phyloP scores from a whole-genome alignment of 1,140 invertebrate genomes.

The Octopus bimaculoides region DNA sequence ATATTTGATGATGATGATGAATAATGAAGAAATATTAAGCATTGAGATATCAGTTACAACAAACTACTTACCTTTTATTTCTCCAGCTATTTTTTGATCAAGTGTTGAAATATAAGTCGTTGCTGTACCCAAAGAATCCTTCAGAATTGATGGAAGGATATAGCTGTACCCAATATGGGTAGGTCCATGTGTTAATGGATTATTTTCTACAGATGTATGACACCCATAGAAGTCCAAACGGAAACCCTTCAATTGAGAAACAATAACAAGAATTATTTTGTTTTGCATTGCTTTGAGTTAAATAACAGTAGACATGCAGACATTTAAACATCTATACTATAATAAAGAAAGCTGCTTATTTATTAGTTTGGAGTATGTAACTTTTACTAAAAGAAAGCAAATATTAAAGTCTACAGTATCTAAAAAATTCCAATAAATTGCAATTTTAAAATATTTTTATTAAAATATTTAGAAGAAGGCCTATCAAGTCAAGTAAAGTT shows the following conservation, averaged over 20 bases:
- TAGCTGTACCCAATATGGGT: neutral
- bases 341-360: neutral
- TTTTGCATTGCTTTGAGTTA: neutral
- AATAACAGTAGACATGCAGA: neutral
- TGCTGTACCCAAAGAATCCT: neutral
- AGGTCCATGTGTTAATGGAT: neutral
- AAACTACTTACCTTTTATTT: neutral
- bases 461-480: too few species aligned
- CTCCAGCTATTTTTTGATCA: neutral
- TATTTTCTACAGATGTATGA: neutral
- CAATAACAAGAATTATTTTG: neutral
- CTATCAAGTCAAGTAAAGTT: too few species aligned
- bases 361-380: too few species aligned
- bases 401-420: too few species aligned
- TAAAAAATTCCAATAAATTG: too few species aligned
- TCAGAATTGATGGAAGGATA: neutral
- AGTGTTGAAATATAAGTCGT: neutral
- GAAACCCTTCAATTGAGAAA: neutral
- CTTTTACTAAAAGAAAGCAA: too few species aligned
- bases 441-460: too few species aligned
- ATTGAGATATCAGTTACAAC: too few species aligned
- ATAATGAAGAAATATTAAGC: too few species aligned
- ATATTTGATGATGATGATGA: too few species aligned
- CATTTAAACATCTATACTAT: neutral
- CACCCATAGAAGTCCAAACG: neutral